Evolutionary conservation across 2,888 invertebrate species (phyloP), one percentile per base, ranked within the genome.

Genomic region (Erannis defoliaria): DNA sequence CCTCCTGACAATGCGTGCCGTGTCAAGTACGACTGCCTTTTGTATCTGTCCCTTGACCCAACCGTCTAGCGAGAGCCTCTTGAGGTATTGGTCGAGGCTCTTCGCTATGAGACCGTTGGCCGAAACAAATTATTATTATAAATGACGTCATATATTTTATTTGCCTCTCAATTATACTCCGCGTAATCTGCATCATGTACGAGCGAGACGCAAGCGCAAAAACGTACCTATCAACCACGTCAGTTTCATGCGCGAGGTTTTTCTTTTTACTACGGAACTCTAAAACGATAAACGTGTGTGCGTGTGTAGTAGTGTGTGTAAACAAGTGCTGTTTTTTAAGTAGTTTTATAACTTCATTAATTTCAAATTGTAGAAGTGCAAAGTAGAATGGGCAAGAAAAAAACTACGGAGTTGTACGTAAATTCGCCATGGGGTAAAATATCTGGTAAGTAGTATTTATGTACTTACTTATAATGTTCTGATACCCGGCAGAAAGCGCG

Each of bases 381-480:
- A 33, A 4, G 33, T 37, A 26, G 29, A 40, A 68, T 69, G 64
- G 40, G 53, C 16, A 63, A 64, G 48, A 66, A 71, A 64, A 23
- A 72, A 62, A 53, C 64, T 4, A 76, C 76, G 40, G 94, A 94
- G 76, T 75, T 88, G 67, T 73, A 75, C 54, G 72, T 94, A 4
- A 77, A 86, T 1, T 85, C 92, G 5, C 89, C 89, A 2, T 94
- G 94, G 94, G 94, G 94, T 16, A 85, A 91, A 68, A 77, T 94
- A 40, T 91, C 94, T 70, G 86, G 90, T 81, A 84, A 81, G 77
- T 75, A 81, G 77, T 75, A 37, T 10, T 4, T 6, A 16, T 5
- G 1, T 31, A 18, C 5, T 31, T n/a, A 33, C 29, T 35, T 40
- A 12, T 33, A 12, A 4, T 26, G n/a, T 26, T 53, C 12, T 21